Percentiles rank a stretch among this genome's conserved stretches.
Evolutionary conservation across 2,113 vertebrate genomes (phyloP).

Genomic region (Lampris megalopsis): DNA sequence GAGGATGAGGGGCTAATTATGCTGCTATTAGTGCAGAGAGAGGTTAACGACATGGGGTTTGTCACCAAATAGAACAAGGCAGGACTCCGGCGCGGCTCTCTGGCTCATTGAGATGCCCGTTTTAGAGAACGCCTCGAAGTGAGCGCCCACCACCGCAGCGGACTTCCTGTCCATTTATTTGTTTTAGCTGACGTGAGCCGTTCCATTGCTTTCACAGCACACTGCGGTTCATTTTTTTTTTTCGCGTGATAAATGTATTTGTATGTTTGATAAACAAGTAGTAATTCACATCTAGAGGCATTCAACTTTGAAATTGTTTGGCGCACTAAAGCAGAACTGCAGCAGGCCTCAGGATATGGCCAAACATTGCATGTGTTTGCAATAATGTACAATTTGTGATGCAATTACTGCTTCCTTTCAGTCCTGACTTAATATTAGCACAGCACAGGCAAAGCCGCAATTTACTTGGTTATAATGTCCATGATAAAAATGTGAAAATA

Average conservation of each 20-base stretch:
- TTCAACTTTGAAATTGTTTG: slow-evolving; percentile 9
- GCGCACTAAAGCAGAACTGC: slow-evolving; percentile 38
- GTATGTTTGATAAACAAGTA: slow-evolving; percentile 60
- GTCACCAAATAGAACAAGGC: slow-evolving; percentile 45
- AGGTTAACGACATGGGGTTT: slow-evolving; percentile 68
- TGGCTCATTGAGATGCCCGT: not conserved
- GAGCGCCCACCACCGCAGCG: not conserved
- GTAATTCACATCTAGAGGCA: slow-evolving; percentile 64
- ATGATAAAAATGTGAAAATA: no score
- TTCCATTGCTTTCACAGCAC: slow-evolving; percentile 35
- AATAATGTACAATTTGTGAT: slow-evolving; percentile 17
- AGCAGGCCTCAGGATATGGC: not conserved
- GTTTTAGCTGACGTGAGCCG: slow-evolving; percentile 57
- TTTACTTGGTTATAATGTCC: no score
- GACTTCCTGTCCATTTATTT: not conserved
- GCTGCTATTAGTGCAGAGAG: slow-evolving; percentile 62
- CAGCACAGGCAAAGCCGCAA: slow-evolving; percentile 37
- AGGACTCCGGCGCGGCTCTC: not conserved
- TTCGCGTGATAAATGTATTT: slow-evolving; percentile 54
- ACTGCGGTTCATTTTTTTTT: slow-evolving; percentile 27
- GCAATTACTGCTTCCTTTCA: no score
- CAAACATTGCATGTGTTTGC: slow-evolving; percentile 6
- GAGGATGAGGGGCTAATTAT: slow-evolving; percentile 70
- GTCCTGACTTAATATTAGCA: slow-evolving; percentile 14
- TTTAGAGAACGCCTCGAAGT: not conserved